phyloP scores from a whole-genome alignment of 2,113 vertebrate genomes.

The Mandrillus leucophaeus region DNA sequence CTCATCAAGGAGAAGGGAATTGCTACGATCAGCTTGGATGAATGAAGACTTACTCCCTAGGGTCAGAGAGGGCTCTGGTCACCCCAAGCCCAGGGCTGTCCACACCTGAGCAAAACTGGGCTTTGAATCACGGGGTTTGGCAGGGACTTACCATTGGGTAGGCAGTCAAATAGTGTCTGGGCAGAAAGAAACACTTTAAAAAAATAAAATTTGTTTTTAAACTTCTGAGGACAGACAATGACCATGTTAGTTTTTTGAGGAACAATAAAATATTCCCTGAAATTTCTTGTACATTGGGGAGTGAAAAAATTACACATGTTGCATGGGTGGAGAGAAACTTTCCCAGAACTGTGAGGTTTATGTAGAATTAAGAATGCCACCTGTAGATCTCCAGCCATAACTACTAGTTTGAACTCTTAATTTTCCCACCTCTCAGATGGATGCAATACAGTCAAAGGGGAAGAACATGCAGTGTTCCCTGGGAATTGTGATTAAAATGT shows the following conservation, averaged over 20 bases:
- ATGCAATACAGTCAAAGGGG: fast-evolving
- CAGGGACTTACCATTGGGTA: fast-evolving
- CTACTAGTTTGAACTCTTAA: fast-evolving
- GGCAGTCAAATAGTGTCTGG: background rate
- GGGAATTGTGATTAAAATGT: background rate
- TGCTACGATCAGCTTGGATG: fast-evolving
- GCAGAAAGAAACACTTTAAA: background rate
- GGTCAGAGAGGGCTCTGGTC: no score
- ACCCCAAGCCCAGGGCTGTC: background rate
- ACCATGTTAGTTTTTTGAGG: background rate
- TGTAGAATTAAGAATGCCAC: background rate
- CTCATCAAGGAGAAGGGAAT: no score
- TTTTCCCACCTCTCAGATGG: background rate
- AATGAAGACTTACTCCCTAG: background rate
- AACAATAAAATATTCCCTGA: background rate
- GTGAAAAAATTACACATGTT: fast-evolving
- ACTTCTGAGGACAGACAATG: background rate
- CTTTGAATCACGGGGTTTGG: fast-evolving
- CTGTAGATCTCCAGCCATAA: background rate
- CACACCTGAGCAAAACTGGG: background rate
- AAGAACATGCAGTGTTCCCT: fast-evolving
- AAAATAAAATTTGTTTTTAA: background rate
- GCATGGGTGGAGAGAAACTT: background rate
- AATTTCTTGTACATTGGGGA: background rate
- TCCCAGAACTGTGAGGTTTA: background rate